Evolutionary conservation across 2,888 invertebrate genomes (phyloP).

Genomic region (Vannuccia rotundouncinata): DNA sequence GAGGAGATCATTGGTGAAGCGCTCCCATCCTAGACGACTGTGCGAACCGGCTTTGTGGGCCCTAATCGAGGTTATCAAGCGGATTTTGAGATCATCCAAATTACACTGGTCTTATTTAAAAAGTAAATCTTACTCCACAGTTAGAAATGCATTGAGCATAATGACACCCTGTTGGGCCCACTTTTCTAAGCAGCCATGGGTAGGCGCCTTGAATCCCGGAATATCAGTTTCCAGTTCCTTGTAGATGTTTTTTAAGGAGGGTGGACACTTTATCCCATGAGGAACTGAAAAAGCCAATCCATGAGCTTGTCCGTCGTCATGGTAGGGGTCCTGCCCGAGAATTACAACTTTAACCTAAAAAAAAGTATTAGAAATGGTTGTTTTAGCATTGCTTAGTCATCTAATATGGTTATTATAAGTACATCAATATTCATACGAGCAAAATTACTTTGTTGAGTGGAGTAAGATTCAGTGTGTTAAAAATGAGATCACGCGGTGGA

Average conservation of each 20-base stretch:
- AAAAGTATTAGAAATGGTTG: neutral
- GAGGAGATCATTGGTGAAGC: conserved; percentile 50
- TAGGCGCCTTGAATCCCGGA: conserved; percentile 45
- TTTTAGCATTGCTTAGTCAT: too few relatives aligned
- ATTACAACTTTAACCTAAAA: conserved; percentile 48
- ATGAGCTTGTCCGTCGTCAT: conserved; percentile 48
- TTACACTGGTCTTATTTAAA: too few relatives aligned
- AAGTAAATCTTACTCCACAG: conserved; percentile 52
- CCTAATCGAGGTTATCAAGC: conserved; percentile 43
- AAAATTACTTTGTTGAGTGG: neutral
- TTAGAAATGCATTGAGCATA: conserved; percentile 50
- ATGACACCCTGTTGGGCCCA: conserved; percentile 51
- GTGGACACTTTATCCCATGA: conserved; percentile 44
- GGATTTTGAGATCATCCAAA: too few relatives aligned
- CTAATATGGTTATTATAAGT: too few relatives aligned
- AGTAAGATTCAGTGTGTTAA: neutral
- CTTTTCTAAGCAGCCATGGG: conserved; percentile 47
- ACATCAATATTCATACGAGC: neutral
- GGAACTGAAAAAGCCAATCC: conserved; percentile 52
- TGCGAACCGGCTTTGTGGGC: conserved; percentile 51
- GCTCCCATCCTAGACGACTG: conserved; percentile 49
- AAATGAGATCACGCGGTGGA: neutral
- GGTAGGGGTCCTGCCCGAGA: conserved; percentile 53
- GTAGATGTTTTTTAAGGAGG: conserved; percentile 51
- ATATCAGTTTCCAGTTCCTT: conserved; percentile 60